Evolutionary conservation across 1,140 invertebrate genomes (phyloP).

Genomic region (Ceratina japonica): DNA sequence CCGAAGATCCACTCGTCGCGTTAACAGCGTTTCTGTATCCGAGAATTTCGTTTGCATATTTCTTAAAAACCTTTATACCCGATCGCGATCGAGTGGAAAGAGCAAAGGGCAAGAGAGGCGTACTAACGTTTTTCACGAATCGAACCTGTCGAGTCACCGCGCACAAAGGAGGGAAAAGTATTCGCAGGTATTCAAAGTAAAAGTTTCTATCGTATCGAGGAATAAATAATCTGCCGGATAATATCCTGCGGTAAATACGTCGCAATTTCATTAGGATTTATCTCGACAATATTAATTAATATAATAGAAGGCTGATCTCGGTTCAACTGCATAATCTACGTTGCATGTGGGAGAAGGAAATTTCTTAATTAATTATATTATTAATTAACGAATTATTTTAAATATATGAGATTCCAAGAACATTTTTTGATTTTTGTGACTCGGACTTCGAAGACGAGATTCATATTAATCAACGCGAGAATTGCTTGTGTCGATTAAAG

Average conservation of each 20-base stretch:
- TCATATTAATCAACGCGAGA: neutral
- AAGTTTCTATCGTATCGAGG: too few relatives aligned
- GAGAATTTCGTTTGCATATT: conserved; percentile 39
- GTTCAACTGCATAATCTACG: neutral
- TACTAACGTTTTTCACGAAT: conserved; percentile 20
- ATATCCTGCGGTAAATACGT: too few relatives aligned
- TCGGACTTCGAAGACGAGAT: too few relatives aligned
- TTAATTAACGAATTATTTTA: too few relatives aligned
- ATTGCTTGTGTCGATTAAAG: neutral
- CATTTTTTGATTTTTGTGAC: too few relatives aligned
- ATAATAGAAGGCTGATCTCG: too few relatives aligned
- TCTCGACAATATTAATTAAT: neutral
- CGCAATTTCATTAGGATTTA: neutral
- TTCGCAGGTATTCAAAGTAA: neutral
- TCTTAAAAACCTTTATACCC: conserved; percentile 1
- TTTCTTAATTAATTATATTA: too few relatives aligned
- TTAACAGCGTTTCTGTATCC: conserved; percentile 17
- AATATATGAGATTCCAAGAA: too few relatives aligned
- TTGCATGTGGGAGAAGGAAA: neutral
- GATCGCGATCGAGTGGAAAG: conserved; percentile 20
- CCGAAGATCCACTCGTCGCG: conserved; percentile 22
- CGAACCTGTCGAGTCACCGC: conserved; percentile 11
- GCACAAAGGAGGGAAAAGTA: neutral
- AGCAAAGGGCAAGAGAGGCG: conserved; percentile 44
- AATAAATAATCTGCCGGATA: too few relatives aligned